Conservation (phyloP, 2,797 vertebrate species). For the Danio jaintianensis region DNA sequence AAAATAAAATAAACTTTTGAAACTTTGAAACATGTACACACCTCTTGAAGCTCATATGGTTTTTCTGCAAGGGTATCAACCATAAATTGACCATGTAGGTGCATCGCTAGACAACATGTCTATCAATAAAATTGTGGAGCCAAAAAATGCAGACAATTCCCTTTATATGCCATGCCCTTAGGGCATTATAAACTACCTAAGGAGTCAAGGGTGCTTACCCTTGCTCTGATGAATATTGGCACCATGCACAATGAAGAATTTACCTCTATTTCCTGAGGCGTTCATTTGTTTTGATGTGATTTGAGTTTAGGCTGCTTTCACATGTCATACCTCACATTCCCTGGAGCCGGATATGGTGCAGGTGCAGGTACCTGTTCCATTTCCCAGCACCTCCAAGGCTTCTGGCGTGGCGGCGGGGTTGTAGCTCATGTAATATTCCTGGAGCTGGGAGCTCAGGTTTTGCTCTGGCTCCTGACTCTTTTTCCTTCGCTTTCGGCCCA, state of each 20-base stretch:
- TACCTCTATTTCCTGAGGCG: slow-evolving; percentile 78
- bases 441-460: slow-evolving; percentile 96
- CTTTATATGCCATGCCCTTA: not conserved
- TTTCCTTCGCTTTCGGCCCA: slow-evolving; percentile 93
- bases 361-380: slow-evolving; percentile 97
- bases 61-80: not conserved
- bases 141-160: not conserved
- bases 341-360: slow-evolving; percentile 99
- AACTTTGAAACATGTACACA: too few relatives aligned
- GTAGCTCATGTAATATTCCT: slow-evolving; percentile 99
- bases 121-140: not conserved
- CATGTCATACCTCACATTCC: slow-evolving; percentile 99
- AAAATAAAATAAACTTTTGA: too few relatives aligned
- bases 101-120: not conserved
- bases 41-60: too few relatives aligned
- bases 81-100: not conserved
- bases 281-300: slow-evolving; percentile 74
- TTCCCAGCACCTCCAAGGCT: slow-evolving; percentile 96
- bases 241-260: slow-evolving; percentile 73
- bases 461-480: slow-evolving; percentile 95
- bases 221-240: slow-evolving; percentile 62
- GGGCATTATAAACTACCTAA: slow-evolving; percentile 10
- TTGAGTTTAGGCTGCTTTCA: slow-evolving; percentile 70
- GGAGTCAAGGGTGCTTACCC: slow-evolving; percentile 68
- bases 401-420: slow-evolving; percentile 94